Evolutionary conservation across 2,797 vertebrate species (phyloP).

Genomic region (Cyclopterus lumpus): DNA sequence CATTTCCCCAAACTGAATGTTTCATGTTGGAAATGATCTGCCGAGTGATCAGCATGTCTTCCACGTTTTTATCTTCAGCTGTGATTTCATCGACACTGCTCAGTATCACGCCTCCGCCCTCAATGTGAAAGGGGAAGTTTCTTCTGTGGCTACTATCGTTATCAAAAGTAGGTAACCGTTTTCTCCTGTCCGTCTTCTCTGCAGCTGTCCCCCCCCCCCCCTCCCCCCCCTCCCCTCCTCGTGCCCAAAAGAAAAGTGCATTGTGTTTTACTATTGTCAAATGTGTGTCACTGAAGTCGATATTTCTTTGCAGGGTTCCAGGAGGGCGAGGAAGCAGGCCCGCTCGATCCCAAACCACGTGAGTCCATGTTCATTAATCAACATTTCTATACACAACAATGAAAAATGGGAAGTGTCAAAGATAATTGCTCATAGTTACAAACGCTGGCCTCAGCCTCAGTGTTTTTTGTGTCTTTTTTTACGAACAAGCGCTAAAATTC

Average conservation of each 20-base stretch:
- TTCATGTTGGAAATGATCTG: neutral
- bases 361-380: slow-evolving; percentile 45
- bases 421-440: neutral
- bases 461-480: neutral
- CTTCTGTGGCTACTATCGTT: slow-evolving; percentile 89
- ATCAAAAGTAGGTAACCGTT: slow-evolving; percentile 91
- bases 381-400: neutral
- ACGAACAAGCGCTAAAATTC: neutral
- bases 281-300: neutral
- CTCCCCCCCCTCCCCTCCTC: no score
- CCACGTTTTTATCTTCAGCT: slow-evolving; percentile 80
- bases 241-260: neutral
- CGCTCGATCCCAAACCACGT: slow-evolving; percentile 80
- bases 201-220: neutral
- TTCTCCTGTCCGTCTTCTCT: neutral
- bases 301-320: slow-evolving; percentile 77
- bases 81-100: slow-evolving; percentile 93
- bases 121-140: slow-evolving; percentile 94
- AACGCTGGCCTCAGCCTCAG: no score
- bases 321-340: slow-evolving; percentile 70
- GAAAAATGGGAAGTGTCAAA: neutral
- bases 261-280: neutral
- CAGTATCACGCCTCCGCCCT: slow-evolving; percentile 93
- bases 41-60: neutral
- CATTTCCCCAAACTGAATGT: neutral